Conservation (phyloP, 1,140 invertebrate genomes). For the Leptinotarsa undecemlineata region DNA sequence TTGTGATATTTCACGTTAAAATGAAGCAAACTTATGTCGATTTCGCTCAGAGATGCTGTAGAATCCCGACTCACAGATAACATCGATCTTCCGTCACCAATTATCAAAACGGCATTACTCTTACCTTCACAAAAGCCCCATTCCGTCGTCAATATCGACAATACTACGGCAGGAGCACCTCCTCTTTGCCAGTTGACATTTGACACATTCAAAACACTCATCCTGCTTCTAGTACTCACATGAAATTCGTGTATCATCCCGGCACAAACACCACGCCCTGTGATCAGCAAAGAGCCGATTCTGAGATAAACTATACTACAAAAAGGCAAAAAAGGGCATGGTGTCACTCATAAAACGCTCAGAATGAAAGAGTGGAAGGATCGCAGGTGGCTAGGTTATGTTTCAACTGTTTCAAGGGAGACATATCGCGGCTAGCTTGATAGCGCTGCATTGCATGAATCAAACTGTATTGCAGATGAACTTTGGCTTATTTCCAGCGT, state of each 20-base stretch:
- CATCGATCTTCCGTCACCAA: no score
- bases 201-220: constrained; percentile 1
- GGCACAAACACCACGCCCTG: constrained; percentile 16
- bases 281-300: neutral
- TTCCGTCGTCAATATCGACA: no score
- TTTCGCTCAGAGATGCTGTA: no score
- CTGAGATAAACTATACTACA: constrained; percentile 11
- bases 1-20: no score
- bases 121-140: no score
- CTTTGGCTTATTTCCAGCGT: constrained; percentile 26
- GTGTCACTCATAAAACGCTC: neutral
- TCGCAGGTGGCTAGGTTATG: neutral
- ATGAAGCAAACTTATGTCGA: no score
- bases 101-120: no score
- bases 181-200: neutral
- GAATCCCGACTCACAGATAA: no score
- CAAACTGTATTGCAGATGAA: constrained; percentile 25
- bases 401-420: neutral
- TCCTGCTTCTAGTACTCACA: constrained; percentile 14
- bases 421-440: neutral
- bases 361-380: neutral
- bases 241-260: constrained; percentile 13
- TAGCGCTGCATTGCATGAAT: constrained; percentile 5
- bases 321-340: constrained; percentile 1
- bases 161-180: neutral